phyloP scores from a whole-genome alignment of 2,888 invertebrate genomes.

The Hydrotaea cyrtoneurina region DNA sequence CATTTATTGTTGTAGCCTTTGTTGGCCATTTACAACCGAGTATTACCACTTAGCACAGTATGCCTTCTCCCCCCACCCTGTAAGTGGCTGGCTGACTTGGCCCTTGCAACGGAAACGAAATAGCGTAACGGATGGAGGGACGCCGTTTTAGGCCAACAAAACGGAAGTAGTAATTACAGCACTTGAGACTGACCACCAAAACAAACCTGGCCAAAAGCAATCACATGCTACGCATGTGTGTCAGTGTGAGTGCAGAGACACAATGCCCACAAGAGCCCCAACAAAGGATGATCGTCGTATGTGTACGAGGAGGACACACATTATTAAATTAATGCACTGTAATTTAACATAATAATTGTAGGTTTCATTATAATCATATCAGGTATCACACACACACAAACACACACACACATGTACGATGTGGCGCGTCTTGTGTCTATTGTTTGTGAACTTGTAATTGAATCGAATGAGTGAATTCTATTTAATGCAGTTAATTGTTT shows the following conservation, averaged over 20 bases:
- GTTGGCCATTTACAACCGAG: not conserved
- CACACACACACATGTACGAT: constrained; percentile 27
- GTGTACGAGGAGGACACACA: constrained; percentile 1
- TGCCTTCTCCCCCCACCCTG: constrained; percentile 42
- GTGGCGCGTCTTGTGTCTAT: constrained; percentile 45
- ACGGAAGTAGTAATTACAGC: constrained; percentile 79
- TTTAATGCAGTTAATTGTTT: constrained; percentile 71
- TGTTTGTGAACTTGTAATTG: constrained; percentile 65
- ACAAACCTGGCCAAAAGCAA: constrained; percentile 2
- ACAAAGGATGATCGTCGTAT: constrained; percentile 41
- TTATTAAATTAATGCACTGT: constrained; percentile 65
- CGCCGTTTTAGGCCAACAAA: constrained; percentile 61
- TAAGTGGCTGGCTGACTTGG: constrained; percentile 41
- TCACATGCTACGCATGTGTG: constrained; percentile 9
- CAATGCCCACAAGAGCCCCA: constrained; percentile 56
- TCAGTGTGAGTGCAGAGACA: constrained; percentile 52
- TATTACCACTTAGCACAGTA: constrained; percentile 25
- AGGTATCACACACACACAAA: constrained; percentile 13
- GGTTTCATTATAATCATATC: constrained; percentile 43
- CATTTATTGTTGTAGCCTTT: constrained; percentile 1
- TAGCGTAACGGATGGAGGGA: constrained; percentile 62
- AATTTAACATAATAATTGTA: constrained; percentile 67
- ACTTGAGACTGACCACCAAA: constrained; percentile 69
- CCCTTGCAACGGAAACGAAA: constrained; percentile 63
- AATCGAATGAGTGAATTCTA: constrained; percentile 72